Evolutionary conservation across 2,888 invertebrate species (phyloP).

Genomic region (Steinernema scapterisci): DNA sequence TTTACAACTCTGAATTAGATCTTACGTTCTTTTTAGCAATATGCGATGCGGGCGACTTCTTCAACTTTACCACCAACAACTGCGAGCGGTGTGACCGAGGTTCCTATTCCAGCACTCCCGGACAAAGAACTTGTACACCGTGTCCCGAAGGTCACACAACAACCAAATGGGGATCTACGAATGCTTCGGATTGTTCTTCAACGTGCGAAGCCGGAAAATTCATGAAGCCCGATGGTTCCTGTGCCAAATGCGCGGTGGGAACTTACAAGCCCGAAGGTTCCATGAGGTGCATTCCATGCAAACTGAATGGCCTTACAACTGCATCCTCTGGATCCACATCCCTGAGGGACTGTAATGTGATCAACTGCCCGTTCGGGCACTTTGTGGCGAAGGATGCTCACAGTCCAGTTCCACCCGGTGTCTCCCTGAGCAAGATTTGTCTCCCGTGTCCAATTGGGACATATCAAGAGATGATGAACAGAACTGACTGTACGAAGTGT

Average conservation of each 20-base stretch:
- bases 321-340: not conserved
- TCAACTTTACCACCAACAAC: constrained; percentile 33
- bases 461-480: constrained; percentile 33
- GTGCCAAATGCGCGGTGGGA: constrained; percentile 88
- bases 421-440: constrained; percentile 20
- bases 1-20: too few relatives aligned
- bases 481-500: constrained; percentile 5
- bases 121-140: constrained; percentile 35
- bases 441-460: constrained; percentile 35
- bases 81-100: constrained; percentile 45
- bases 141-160: constrained; percentile 37
- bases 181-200: constrained; percentile 1
- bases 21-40: not conserved
- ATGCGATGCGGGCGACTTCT: constrained; percentile 16
- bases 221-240: constrained; percentile 75
- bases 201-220: not conserved
- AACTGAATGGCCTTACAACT: constrained; percentile 7
- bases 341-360: constrained; percentile 21
- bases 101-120: constrained; percentile 36
- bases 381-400: constrained; percentile 10
- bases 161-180: constrained; percentile 16
- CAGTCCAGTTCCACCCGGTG: not conserved
- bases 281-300: constrained; percentile 10
- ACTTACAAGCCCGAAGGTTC: constrained; percentile 72
- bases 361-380: constrained; percentile 30